These are phyloP conservation scores for Butastur rufipennis DNA, from an alignment of 2,113 vertebrate species.

Conservation along the genomic window DNA sequence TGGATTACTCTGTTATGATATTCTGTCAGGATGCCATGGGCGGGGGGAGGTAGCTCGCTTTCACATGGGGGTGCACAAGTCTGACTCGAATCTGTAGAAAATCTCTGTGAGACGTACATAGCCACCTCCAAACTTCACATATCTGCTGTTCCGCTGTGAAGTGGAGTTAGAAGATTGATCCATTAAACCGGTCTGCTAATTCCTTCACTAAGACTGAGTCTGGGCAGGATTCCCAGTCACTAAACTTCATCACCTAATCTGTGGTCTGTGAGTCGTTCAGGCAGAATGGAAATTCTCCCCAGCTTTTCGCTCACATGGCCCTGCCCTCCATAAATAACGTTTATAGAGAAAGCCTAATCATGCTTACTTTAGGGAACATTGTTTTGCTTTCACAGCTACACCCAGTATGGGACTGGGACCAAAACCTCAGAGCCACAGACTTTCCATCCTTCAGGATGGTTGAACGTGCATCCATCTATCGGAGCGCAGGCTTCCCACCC, in stretches of 20 bases:
- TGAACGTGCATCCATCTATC: accelerated
- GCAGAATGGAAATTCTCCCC: constrained; percentile 14
- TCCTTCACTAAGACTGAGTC: not conserved
- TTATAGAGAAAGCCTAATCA: not conserved
- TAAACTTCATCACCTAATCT: constrained; percentile 16
- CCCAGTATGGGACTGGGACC: not conserved
- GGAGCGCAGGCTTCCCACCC: not conserved
- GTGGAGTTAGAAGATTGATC: not conserved
- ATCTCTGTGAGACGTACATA: not conserved
- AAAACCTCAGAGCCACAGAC: not conserved
- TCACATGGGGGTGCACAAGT: not conserved
- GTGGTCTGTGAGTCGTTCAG: not conserved
- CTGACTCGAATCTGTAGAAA: not conserved
- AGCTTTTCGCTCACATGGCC: not conserved
- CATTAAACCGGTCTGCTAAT: not conserved
- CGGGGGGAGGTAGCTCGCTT: not conserved
- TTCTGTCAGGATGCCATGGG: not conserved
- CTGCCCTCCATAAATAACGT: not conserved
- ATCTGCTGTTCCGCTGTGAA: not conserved
- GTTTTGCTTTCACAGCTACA: constrained; percentile 22
- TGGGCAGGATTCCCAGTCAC: constrained; percentile 19
- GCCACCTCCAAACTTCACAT: not conserved
- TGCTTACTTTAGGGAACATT: not conserved
- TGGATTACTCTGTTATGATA: not conserved
- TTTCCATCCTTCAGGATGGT: not conserved